These are phyloP conservation scores for Ceratitis capitata DNA, from an alignment of 1,140 invertebrate species.

Conservation along the genomic window DNA sequence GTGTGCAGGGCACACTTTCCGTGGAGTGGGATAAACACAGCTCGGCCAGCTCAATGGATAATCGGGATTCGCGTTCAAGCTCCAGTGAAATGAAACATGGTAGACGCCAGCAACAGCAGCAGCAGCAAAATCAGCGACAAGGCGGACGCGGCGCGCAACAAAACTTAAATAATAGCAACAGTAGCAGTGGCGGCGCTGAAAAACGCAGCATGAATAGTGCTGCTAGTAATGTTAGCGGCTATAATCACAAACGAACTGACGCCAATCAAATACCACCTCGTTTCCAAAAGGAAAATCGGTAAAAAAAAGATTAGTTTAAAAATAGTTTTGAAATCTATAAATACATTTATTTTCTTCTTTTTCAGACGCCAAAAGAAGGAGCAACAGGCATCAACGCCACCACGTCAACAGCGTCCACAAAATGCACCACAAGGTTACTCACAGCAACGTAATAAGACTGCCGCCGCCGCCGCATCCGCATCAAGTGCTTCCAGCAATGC, in stretches of 20 bases:
- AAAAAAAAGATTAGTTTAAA: not conserved
- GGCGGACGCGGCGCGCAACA: not conserved
- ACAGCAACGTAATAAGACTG: conserved; percentile 43
- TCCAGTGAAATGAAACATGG: conserved; percentile 40
- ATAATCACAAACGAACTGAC: conserved; percentile 44
- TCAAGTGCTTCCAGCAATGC: no score
- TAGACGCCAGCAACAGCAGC: conserved; percentile 17
- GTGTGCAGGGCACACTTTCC: not conserved
- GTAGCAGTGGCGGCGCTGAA: conserved; percentile 40
- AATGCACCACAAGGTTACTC: conserved; percentile 60
- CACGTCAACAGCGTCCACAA: conserved; percentile 54
- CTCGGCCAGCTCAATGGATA: conserved; percentile 58
- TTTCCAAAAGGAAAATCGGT: conserved; percentile 54
- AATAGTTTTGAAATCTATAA: not conserved
- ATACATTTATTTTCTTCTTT: not conserved
- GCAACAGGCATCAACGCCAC: conserved; percentile 41
- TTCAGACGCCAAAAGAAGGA: conserved; percentile 50
- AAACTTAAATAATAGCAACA: conserved; percentile 31
- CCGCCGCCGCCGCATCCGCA: no score
- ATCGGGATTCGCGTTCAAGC: conserved; percentile 46
- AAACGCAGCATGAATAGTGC: conserved; percentile 51
- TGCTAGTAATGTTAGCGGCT: conserved; percentile 46
- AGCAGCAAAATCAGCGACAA: conserved; percentile 11
- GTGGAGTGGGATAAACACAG: conserved; percentile 59
- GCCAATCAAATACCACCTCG: conserved; percentile 48